Base-by-base conservation (phyloP, 2,888 invertebrate species). In the Spodoptera littoralis region DNA sequence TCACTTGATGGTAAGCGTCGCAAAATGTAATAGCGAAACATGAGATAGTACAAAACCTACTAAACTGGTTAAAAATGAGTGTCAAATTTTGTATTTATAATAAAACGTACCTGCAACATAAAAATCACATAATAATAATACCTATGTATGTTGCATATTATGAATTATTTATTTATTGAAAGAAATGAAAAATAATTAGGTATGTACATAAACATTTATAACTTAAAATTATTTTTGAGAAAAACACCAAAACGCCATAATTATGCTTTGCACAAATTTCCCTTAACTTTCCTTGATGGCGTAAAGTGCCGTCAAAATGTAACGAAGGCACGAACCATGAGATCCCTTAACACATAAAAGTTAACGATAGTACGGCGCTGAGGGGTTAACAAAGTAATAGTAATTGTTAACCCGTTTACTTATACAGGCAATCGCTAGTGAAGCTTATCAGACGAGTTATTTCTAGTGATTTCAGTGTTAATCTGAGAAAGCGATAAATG, bases 361-460 rank as follows among this genome's bases (percentile, higher is more conserved):
- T 69, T 70, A 66, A 76, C 55, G 64, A 63, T 54, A 60, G 12
- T 46, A 52, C 61, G 56, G 41, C 11, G 22, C 68, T 45, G 48
- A 48, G 44, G 42, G 42, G 54, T 53, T 72, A 66, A 72, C 64
- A 55, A 46, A 54, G 57, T 64, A 55, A 58, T 69, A 66, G 60
- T 66, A 55, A 76, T 76, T 76, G 69, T 73, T 53, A 48, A n/a
- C 47, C 43, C 50, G 3, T 70, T 50, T 12, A 54, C 24, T 64
- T 24, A 52, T 69, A 62, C 64, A 76, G 64, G 65, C 76, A 66
- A 72, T 72, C 57, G 62, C 59, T 46, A 65, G 49, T 48, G 18
- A 63, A 13, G 27, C 53, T 65, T 71, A 75, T 62, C 55, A 27
- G 4, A 22, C 11, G 42, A 62, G 45, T 50, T 55, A 66, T 48